These are phyloP conservation scores for Pelvicachromis taeniatus DNA, from an alignment of 2,113 vertebrate species.

Conservation along the genomic window DNA sequence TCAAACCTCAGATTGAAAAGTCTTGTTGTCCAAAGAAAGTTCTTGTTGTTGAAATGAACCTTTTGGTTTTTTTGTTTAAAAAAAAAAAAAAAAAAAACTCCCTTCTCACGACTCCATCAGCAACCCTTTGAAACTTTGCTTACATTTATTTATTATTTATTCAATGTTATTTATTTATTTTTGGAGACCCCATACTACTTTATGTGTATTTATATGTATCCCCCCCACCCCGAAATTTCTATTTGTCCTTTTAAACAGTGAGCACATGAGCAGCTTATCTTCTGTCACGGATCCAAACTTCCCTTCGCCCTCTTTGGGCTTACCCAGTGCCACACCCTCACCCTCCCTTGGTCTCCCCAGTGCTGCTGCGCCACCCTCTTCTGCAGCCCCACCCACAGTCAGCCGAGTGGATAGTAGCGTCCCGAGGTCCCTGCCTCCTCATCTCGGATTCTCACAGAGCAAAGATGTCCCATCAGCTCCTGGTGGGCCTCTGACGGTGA, in stretches of 20 bases:
- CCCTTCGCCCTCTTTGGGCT: conserved; percentile 68
- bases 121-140: not conserved
- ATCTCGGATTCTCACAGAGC: conserved; percentile 61
- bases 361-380: conserved; percentile 43
- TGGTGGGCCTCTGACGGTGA: conserved; percentile 56
- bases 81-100: too few species aligned
- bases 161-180: not conserved
- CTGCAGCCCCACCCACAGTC: conserved; percentile 26
- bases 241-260: conserved; percentile 44
- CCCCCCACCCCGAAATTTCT: not conserved
- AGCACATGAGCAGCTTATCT: conserved; percentile 63
- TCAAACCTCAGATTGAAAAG: not conserved
- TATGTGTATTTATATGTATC: not conserved
- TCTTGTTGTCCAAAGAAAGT: not conserved
- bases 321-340: conserved; percentile 61
- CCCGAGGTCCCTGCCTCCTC: conserved; percentile 52
- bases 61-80: not conserved
- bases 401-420: conserved; percentile 52
- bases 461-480: conserved; percentile 55
- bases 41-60: not conserved
- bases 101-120: not conserved
- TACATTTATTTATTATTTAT: not conserved
- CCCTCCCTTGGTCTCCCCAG: conserved; percentile 62
- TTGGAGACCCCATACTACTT: not conserved
- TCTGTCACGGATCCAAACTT: conserved; percentile 64